These are phyloP conservation scores for Prionailurus viverrinus DNA, from an alignment of 2,113 vertebrate species.

Conservation along the genomic window DNA sequence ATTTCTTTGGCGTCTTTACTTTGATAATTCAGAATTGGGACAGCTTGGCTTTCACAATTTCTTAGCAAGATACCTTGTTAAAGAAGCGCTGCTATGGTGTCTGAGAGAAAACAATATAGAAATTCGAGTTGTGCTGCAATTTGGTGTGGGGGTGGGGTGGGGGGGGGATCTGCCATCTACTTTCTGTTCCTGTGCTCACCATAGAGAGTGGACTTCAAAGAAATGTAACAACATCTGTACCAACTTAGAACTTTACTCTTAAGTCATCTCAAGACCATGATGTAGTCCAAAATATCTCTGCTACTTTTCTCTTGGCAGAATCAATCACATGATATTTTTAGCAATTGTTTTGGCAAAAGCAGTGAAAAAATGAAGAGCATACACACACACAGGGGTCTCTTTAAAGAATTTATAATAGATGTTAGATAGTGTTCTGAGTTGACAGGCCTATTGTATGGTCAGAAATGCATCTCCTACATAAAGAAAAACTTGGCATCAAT, in stretches of 20 bases:
- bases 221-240: not conserved
- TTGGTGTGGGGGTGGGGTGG: not conserved
- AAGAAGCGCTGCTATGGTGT: not conserved
- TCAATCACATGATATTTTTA: constrained; percentile 5
- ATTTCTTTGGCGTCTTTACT: constrained; percentile 33
- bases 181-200: constrained; percentile 4
- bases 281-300: not conserved
- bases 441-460: not conserved
- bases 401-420: not conserved
- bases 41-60: not conserved
- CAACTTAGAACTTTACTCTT: not conserved
- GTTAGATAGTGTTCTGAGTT: not conserved
- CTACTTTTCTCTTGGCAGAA: not conserved
- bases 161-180: not conserved
- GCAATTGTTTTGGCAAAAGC: not conserved
- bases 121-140: not conserved
- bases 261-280: not conserved
- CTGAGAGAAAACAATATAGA: not conserved
- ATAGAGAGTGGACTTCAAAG: not conserved
- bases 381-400: not conserved
- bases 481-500: not conserved
- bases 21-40: not conserved
- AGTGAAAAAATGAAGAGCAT: not conserved
- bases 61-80: not conserved
- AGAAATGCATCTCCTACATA: not conserved